phyloP scores from a whole-genome alignment of 1,140 invertebrate species.

The Musca vetustissima region DNA sequence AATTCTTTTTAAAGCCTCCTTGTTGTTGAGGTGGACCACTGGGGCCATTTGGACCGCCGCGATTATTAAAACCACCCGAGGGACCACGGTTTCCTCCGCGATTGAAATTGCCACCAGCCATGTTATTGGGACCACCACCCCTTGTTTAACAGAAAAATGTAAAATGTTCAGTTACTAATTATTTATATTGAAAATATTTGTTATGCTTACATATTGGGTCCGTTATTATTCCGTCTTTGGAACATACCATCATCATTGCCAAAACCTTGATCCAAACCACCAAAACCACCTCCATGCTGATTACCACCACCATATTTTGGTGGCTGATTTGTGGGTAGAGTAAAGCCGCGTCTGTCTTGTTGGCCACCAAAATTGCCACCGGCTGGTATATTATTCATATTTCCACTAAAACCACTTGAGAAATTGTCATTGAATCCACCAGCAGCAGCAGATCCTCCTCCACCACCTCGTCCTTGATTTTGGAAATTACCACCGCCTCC shows the following conservation, averaged over 20 bases:
- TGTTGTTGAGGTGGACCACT: constrained; percentile 40
- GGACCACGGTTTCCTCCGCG: constrained; percentile 47
- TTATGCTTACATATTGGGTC: constrained; percentile 25
- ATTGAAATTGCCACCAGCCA: constrained; percentile 51
- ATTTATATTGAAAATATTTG: neutral
- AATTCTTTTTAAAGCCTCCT: constrained; percentile 28
- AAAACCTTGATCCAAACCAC: constrained; percentile 1
- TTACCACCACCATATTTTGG: constrained; percentile 21
- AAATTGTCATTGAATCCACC: constrained; percentile 2
- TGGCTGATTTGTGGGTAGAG: constrained; percentile 14
- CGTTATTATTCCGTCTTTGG: constrained; percentile 6
- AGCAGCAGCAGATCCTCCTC: no score
- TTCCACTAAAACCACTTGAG: constrained; percentile 32
- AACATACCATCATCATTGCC: neutral
- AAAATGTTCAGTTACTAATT: neutral
- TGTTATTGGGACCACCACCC: neutral
- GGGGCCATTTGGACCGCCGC: constrained; percentile 13
- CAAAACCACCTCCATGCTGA: neutral
- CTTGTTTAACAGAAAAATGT: neutral
- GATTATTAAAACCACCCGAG: constrained; percentile 29
- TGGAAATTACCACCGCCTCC: constrained; percentile 29
- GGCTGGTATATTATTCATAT: constrained; percentile 27
- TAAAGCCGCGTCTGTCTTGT: constrained; percentile 32
- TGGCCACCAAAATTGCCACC: constrained; percentile 28
- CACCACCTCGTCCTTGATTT: neutral